These are phyloP conservation scores for Mugil cephalus DNA, from an alignment of 2,113 vertebrate genomes.

Conservation along the genomic window DNA sequence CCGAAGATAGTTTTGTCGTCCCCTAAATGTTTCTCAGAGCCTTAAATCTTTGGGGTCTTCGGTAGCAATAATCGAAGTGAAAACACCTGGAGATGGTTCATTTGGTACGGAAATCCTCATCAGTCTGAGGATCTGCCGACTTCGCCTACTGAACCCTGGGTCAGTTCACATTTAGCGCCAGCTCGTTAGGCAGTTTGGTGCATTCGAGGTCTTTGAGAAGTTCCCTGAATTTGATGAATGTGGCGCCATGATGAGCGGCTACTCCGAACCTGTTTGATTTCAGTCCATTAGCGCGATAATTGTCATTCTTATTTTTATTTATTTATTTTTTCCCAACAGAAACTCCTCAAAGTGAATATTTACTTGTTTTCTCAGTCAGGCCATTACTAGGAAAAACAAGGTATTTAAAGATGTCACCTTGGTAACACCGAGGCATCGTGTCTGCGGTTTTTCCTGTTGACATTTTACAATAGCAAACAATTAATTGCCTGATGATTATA, in stretches of 20 bases:
- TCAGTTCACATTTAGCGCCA: too few species aligned
- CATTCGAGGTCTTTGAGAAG: not conserved
- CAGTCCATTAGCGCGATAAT: not conserved
- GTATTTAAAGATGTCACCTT: not conserved
- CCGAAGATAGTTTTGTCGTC: not conserved
- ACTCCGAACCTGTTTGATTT: not conserved
- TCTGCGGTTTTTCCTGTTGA: not conserved
- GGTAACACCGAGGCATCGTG: not conserved
- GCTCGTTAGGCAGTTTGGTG: too few species aligned
- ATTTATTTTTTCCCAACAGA: not conserved
- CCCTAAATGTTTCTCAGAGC: too few species aligned
- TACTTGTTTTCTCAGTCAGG: not conserved
- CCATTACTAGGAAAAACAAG: not conserved
- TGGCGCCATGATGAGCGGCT: not conserved
- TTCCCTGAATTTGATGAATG: not conserved
- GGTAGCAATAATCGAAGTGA: too few species aligned
- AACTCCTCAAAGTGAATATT: not conserved
- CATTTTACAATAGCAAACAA: constrained; percentile 1
- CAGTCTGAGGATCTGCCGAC: too few species aligned
- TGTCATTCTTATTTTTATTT: too few species aligned
- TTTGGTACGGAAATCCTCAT: too few species aligned
- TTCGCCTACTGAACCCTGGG: too few species aligned
- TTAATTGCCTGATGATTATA: not conserved
- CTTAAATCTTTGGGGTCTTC: too few species aligned
- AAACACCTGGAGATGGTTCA: too few species aligned